Evolutionary conservation across 2,113 vertebrate species (phyloP).

Genomic region (Leptobrachium leishanense): DNA sequence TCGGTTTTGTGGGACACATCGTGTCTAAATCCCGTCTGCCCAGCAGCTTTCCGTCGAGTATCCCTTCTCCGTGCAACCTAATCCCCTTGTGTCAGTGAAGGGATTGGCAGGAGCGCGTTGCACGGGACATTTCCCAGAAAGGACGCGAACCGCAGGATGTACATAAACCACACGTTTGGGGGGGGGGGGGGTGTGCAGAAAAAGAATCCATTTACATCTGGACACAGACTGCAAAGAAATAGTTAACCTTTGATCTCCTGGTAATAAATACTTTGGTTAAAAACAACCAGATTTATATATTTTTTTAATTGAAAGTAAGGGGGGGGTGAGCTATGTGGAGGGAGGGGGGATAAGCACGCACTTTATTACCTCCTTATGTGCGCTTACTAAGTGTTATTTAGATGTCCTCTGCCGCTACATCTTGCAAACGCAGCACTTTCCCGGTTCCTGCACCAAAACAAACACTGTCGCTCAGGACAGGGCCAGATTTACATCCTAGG

Average conservation of each 20-base stretch:
- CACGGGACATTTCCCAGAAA: neutral
- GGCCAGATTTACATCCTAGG: neutral
- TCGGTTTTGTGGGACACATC: no score
- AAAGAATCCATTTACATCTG: neutral
- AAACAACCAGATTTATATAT: neutral
- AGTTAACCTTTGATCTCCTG: constrained; percentile 26
- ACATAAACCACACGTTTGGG: neutral
- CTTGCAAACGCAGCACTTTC: constrained; percentile 6
- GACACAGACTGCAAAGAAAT: neutral
- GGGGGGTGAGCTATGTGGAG: neutral
- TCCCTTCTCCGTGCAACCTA: neutral
- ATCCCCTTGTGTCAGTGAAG: neutral
- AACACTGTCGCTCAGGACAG: neutral
- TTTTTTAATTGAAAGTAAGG: neutral
- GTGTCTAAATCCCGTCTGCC: neutral
- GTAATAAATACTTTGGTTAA: constrained; percentile 25
- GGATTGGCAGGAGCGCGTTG: neutral
- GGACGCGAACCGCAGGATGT: neutral
- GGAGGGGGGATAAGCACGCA: neutral
- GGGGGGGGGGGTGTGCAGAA: neutral
- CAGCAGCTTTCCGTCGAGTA: neutral
- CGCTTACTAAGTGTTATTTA: constrained; percentile 3
- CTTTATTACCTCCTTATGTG: constrained; percentile 38
- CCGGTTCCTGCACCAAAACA: neutral
- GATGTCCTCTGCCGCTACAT: neutral